Percentiles rank a stretch among this genome's conserved stretches.
Evolutionary conservation across 2,888 invertebrate genomes (phyloP).

Genomic region (Mamestra brassicae): DNA sequence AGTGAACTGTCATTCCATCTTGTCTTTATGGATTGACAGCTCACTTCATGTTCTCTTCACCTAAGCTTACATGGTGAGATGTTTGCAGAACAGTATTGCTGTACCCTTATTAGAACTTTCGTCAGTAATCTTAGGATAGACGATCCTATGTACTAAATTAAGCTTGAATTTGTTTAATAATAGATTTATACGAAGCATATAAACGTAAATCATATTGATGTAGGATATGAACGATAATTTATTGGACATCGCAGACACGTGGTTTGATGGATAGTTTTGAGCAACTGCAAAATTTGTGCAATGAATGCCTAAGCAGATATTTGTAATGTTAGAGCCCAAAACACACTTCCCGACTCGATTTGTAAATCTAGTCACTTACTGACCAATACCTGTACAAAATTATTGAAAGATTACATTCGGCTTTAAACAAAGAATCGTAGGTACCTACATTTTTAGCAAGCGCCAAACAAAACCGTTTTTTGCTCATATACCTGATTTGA

Average conservation of each 20-base stretch:
- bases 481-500: neutral
- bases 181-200: constrained; percentile 58
- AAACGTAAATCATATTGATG: constrained; percentile 61
- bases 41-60: too few relatives aligned
- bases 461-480: constrained; percentile 8
- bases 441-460: neutral
- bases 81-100: too few relatives aligned
- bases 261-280: constrained; percentile 60
- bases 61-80: too few relatives aligned
- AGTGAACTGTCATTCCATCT: too few relatives aligned
- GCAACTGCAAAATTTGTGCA: constrained; percentile 66
- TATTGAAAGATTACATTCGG: constrained; percentile 18
- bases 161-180: constrained; percentile 59
- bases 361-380: constrained; percentile 20
- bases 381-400: constrained; percentile 31
- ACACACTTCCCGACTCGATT: constrained; percentile 23
- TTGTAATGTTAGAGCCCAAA: constrained; percentile 32
- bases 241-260: constrained; percentile 54
- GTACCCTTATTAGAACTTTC: constrained; percentile 33
- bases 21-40: too few relatives aligned
- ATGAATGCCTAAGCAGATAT: constrained; percentile 55
- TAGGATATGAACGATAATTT: constrained; percentile 62
- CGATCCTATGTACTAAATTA: constrained; percentile 58
- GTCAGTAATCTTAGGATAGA: constrained; percentile 48
- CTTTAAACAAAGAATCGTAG: neutral